A percentile compares a stretch with the other conserved stretches of the same genome.
phyloP scores from a whole-genome alignment of 2,113 vertebrate genomes.

The Pleuronectes platessa region DNA sequence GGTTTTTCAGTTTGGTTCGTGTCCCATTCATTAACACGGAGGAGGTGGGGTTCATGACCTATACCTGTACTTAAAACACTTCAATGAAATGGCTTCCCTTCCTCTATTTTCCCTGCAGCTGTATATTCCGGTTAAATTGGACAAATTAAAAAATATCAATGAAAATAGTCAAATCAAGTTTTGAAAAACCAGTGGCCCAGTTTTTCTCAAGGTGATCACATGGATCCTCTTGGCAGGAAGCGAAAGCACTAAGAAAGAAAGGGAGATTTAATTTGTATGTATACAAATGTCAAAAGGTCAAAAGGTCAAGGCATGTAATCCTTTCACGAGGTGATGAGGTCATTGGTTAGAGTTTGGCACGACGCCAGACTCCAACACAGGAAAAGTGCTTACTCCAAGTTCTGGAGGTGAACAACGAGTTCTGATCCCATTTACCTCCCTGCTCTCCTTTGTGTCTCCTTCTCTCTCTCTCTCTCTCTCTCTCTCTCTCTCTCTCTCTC shows the following conservation, averaged over 20 bases:
- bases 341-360: constrained; percentile 75
- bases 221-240: constrained; percentile 29
- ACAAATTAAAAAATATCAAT: too few relatives aligned
- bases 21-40: too few relatives aligned
- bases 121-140: too few relatives aligned
- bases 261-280: constrained; percentile 79
- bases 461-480: too few relatives aligned
- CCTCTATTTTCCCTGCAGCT: too few relatives aligned
- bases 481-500: too few relatives aligned
- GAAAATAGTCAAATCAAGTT: too few relatives aligned
- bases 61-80: too few relatives aligned
- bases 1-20: too few relatives aligned
- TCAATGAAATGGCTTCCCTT: too few relatives aligned
- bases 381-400: constrained; percentile 81
- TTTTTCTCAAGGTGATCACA: constrained; percentile 27
- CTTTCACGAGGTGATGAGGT: constrained; percentile 82
- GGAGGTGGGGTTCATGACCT: too few relatives aligned
- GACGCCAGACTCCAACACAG: constrained; percentile 76
- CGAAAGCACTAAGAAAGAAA: constrained; percentile 70
- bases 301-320: constrained; percentile 86
- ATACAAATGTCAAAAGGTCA: constrained; percentile 84
- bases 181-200: not conserved
- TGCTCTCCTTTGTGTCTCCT: too few relatives aligned
- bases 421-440: constrained; percentile 51
- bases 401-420: constrained; percentile 65